phyloP scores from a whole-genome alignment of 1,140 invertebrate species.

The Thaumetopoea pityocampa region DNA sequence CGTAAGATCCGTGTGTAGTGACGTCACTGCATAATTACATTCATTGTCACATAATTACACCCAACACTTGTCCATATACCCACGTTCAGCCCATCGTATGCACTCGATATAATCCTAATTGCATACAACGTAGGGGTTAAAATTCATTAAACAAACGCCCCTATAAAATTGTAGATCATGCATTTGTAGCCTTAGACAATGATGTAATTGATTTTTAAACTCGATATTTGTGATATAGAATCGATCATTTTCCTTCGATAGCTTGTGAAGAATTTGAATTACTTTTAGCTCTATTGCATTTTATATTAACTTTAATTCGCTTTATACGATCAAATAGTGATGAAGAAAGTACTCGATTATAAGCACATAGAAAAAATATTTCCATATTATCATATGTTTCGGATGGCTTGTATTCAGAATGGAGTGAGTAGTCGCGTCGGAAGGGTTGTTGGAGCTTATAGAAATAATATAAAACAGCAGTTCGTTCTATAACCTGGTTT shows the following conservation, averaged over 20 bases:
- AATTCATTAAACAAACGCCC: conserved; percentile 10
- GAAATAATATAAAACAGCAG: too few species aligned
- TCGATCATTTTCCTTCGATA: conserved; percentile 17
- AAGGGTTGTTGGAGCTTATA: too few species aligned
- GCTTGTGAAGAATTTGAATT: background rate
- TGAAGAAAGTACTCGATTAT: too few species aligned
- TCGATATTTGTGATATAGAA: conserved; percentile 22
- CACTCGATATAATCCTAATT: conserved; percentile 22
- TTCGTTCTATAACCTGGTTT: too few species aligned
- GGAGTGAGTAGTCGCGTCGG: too few species aligned
- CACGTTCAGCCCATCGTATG: conserved; percentile 35
- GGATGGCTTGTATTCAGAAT: too few species aligned
- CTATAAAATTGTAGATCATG: conserved; percentile 4
- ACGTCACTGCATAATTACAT: conserved; percentile 54
- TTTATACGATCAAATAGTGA: too few species aligned
- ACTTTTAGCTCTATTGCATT: too few species aligned
- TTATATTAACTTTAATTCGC: too few species aligned
- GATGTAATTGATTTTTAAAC: conserved; percentile 13
- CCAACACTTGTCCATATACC: conserved; percentile 62
- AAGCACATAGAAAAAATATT: too few species aligned
- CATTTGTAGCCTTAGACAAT: conserved; percentile 15
- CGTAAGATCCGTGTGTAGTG: conserved; percentile 20
- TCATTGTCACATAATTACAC: conserved; percentile 68
- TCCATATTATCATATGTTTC: too few species aligned
- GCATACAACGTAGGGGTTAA: conserved; percentile 13